Conservation (phyloP, 2,888 invertebrate species). For the Timema podura region DNA sequence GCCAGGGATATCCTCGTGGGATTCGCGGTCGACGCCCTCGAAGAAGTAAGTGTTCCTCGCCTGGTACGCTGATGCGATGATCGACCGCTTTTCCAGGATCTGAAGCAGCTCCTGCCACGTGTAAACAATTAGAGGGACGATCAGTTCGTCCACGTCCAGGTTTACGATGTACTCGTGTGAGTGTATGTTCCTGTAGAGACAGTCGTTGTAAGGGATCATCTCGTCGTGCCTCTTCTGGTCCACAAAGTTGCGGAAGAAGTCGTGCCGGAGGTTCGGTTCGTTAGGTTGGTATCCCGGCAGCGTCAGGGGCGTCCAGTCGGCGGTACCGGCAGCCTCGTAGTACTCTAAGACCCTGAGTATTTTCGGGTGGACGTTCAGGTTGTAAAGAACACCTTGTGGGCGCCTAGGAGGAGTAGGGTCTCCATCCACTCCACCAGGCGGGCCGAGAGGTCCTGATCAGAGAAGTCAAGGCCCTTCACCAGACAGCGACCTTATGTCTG, state of each 20-base stretch:
- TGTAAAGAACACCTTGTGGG: neutral
- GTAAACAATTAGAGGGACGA: conserved; percentile 58
- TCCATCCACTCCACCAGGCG: conserved; percentile 18
- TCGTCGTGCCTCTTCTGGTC: conserved; percentile 71
- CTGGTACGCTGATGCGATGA: neutral
- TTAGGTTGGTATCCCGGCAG: conserved; percentile 52
- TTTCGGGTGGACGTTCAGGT: neutral
- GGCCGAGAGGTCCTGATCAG: neutral
- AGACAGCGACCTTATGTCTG: neutral
- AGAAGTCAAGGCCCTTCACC: conserved; percentile 7
- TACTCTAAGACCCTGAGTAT: conserved; percentile 37
- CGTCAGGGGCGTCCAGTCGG: conserved; percentile 62
- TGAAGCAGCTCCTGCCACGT: conserved; percentile 57
- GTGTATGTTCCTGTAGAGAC: conserved; percentile 66
- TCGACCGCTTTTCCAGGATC: conserved; percentile 40
- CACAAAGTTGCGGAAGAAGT: conserved; percentile 46
- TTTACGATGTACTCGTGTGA: conserved; percentile 51
- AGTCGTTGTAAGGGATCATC: conserved; percentile 71
- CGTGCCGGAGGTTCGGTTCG: conserved; percentile 41
- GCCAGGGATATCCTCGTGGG: neutral
- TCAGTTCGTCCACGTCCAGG: conserved; percentile 68
- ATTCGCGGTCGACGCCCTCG: neutral
- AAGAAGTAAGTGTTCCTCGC: conserved; percentile 1
- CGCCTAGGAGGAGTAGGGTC: neutral
- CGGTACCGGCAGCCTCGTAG: conserved; percentile 61